A percentile compares a stretch with the other conserved stretches of the same genome.
phyloP scores from a whole-genome alignment of 2,888 invertebrate genomes.

The Schizotus pectinicornis region DNA sequence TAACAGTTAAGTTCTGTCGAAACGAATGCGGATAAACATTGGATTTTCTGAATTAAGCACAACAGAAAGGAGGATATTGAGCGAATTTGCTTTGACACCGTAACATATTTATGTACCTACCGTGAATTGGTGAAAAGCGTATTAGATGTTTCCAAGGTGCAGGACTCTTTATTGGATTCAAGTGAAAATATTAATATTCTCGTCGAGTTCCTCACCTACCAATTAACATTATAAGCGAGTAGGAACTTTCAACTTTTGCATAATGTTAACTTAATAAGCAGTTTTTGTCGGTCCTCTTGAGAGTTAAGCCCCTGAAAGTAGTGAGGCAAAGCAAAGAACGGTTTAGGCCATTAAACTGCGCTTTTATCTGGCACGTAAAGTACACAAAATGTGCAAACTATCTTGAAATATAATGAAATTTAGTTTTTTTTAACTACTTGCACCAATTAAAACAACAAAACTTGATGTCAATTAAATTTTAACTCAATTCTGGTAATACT shows the following conservation, averaged over 20 bases:
- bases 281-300: conserved; percentile 26
- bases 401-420: conserved; percentile 2
- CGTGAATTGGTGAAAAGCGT: conserved; percentile 3
- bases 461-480: no score
- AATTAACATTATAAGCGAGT: conserved; percentile 28
- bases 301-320: conserved; percentile 20
- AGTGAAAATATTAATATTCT: conserved; percentile 25
- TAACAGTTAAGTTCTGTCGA: no score
- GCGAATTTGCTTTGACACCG: background rate
- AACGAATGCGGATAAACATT: no score
- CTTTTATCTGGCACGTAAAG: conserved; percentile 10
- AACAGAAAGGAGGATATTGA: conserved; percentile 1
- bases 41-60: background rate
- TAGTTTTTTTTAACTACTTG: background rate
- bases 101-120: conserved; percentile 10
- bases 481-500: no score
- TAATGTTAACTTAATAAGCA: conserved; percentile 30
- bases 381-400: conserved; percentile 10
- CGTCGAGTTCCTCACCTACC: conserved; percentile 21
- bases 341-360: conserved; percentile 5
- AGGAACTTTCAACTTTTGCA: conserved; percentile 27
- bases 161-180: conserved; percentile 9
- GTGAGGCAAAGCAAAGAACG: conserved; percentile 19
- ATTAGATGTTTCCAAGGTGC: conserved; percentile 7
- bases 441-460: background rate